A percentile compares a stretch with the other conserved stretches of the same genome.
Conservation (phyloP, 2,113 vertebrate genomes). For the Podiceps cristatus region DNA sequence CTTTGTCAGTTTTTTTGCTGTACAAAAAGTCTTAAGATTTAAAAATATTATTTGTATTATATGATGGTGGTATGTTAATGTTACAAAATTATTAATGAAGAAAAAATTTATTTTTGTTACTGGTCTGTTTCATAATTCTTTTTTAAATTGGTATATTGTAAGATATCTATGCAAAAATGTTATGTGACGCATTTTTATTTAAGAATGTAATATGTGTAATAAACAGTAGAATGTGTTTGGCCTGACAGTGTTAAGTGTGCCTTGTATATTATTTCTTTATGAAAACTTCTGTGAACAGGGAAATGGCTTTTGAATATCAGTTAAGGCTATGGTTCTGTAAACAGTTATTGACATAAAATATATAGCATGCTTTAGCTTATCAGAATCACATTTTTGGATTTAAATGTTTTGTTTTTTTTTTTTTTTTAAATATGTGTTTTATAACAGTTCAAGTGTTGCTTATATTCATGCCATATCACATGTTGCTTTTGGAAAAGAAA, state of each 20-base stretch:
- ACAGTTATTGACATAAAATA: not conserved
- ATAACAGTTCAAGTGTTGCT: not conserved
- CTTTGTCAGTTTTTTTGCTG: conserved; percentile 93
- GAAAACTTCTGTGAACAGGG: not conserved
- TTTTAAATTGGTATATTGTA: conserved; percentile 99
- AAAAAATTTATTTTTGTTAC: conserved; percentile 99
- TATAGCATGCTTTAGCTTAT: not conserved
- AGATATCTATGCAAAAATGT: conserved; percentile 99
- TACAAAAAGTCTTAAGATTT: conserved; percentile 95
- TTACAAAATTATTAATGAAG: conserved; percentile 99
- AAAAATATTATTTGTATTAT: conserved; percentile 99
- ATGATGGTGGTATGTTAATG: conserved; percentile 99
- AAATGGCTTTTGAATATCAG: not conserved
- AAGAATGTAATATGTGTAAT: conserved; percentile 99
- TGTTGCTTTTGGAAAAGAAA: not conserved
- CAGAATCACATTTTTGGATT: not conserved
- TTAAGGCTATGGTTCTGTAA: not conserved
- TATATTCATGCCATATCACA: not conserved
- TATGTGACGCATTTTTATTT: conserved; percentile 99
- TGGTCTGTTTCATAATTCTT: conserved; percentile 99
- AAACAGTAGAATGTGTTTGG: conserved; percentile 99
- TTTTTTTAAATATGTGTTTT: not conserved
- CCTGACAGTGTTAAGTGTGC: conserved; percentile 76
- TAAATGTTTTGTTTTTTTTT: not conserved
- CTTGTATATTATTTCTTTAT: conserved; percentile 67